phyloP scores from a whole-genome alignment of 1,140 invertebrate genomes.

The Trinorchestia longiramus region DNA sequence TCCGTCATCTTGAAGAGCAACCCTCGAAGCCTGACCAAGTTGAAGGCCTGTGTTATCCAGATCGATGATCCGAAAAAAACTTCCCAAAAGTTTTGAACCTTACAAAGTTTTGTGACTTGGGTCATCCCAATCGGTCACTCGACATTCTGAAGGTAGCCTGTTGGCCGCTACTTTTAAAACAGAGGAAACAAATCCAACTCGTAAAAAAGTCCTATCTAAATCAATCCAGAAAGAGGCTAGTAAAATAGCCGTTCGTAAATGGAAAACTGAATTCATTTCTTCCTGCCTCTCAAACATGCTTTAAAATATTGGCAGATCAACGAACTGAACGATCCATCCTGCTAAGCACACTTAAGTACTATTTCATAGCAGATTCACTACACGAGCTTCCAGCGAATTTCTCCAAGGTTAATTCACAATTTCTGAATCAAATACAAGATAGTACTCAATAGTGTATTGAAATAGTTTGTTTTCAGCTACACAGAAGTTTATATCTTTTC shows the following conservation, averaged over 20 bases:
- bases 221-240: not conserved
- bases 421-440: too few species aligned
- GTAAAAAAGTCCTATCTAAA: not conserved
- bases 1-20: not conserved
- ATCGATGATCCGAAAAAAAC: not conserved
- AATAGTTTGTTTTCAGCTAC: too few species aligned
- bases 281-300: not conserved
- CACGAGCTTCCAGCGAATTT: not conserved
- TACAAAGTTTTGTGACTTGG: not conserved
- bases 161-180: not conserved
- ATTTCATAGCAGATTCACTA: not conserved
- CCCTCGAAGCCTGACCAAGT: not conserved
- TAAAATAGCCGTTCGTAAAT: not conserved
- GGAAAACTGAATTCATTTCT: not conserved
- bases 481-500: too few species aligned
- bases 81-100: slow-evolving; percentile 20
- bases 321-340: not conserved
- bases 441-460: too few species aligned
- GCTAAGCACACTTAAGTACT: not conserved
- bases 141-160: not conserved
- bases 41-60: not conserved
- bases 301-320: not conserved
- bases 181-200: not conserved
- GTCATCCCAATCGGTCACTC: slow-evolving; percentile 20
- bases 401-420: too few species aligned